Evolutionary conservation across 2,113 vertebrate genomes (phyloP).

Genomic region (Mesoclemmys tuberculata): DNA sequence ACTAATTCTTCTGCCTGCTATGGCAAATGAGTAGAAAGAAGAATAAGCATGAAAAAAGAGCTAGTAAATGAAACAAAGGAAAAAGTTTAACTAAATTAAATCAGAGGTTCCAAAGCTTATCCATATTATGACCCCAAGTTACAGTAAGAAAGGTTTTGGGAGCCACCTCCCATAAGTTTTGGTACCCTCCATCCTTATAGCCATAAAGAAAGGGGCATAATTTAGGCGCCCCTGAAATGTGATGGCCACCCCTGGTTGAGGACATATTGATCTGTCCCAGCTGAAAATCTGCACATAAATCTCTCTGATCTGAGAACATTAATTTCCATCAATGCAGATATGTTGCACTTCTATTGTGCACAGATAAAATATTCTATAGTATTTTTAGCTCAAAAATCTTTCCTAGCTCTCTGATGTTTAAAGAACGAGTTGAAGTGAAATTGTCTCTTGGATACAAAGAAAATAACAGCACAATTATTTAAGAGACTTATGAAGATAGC

Average conservation of each 20-base stretch:
- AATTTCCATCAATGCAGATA: background rate
- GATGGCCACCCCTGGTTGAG: background rate
- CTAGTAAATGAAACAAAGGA: background rate
- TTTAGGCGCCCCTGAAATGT: background rate
- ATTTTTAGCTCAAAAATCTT: slow-evolving; percentile 24
- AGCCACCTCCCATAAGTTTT: background rate
- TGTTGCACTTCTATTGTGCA: background rate
- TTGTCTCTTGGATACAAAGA: background rate
- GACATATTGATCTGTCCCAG: accelerated
- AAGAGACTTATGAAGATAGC: background rate
- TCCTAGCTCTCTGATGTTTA: background rate
- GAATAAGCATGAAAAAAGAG: background rate
- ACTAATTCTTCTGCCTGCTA: background rate
- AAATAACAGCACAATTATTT: background rate
- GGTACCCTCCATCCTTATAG: background rate
- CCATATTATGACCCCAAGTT: background rate
- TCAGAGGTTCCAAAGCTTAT: background rate
- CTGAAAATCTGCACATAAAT: background rate
- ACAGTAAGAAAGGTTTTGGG: background rate
- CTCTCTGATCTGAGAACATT: background rate
- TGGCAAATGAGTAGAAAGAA: background rate
- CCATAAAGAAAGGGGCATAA: background rate
- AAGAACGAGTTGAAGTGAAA: background rate
- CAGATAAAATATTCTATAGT: slow-evolving; percentile 24
- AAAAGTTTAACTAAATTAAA: background rate